Evolutionary conservation across 2,888 invertebrate species (phyloP), one percentile per base, ranked within the genome.

Genomic region (Cristatella mucedo): DNA sequence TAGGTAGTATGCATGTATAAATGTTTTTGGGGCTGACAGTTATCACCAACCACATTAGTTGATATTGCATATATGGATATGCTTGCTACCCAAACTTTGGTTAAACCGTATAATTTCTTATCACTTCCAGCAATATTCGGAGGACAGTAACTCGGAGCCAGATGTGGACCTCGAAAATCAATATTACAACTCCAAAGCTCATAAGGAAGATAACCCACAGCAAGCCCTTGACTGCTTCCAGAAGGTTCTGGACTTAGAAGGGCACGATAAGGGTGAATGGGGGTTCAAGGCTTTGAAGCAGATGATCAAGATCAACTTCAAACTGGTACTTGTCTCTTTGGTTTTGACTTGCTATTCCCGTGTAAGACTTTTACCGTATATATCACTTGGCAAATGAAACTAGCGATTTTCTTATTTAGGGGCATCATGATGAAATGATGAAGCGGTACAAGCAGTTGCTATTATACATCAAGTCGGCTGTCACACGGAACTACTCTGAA

Each of bases 251-350:
- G 93, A 95, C 59, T 70, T 97, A 45, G 97, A 99, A 69, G 85
- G 83, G 29, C 87, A 85, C 0, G 93, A 95, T 52, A 97, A 97
- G 66, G 95, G 95, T 40, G 97, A 97, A 73, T 97, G 97, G 97
- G 97, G 97, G 0, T 97, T 97, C 66, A 99, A 95, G 67, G 95
- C 97, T 1, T 74, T 99, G 13, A 97, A 97, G 65, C 97, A 97
- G 68, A 99, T 99, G 95, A 93, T 97, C 36, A 97, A 97, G 71
- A 95, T 99, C 45, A 91, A 93, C 67, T 97, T 97, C 67, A 85
- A 85, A 74, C 69, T 93, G 75, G 87, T 86, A 7, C 9, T 32
- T 13, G 9, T 32, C 32, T 13, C 7, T 13, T 7, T 32, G 7
- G 9, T 11, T 13, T 32, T 32, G 7, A 7, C 15, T 32, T 32